phyloP scores from a whole-genome alignment of 1,140 invertebrate species.

The Pemphigus obesinymphae region DNA sequence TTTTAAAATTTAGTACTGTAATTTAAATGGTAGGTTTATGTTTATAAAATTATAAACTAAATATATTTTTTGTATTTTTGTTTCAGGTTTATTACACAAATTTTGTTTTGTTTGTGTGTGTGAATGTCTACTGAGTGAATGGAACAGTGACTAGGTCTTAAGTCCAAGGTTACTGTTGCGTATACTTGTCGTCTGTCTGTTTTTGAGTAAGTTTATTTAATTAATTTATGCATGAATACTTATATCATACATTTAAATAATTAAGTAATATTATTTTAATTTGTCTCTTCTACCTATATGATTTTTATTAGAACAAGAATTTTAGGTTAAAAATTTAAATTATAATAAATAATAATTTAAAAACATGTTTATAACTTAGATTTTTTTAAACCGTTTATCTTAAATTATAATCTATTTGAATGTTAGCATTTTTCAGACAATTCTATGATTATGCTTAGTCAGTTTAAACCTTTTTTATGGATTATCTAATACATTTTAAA shows the following conservation, averaged over 20 bases:
- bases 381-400: too few species aligned
- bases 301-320: neutral
- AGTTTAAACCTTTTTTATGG: too few species aligned
- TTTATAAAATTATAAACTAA: neutral
- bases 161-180: conserved; percentile 37
- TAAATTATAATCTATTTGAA: too few species aligned
- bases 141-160: conserved; percentile 40
- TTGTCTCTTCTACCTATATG: neutral
- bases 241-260: neutral
- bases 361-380: too few species aligned
- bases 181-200: conserved; percentile 40
- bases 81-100: conserved; percentile 39
- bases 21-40: neutral
- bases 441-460: too few species aligned
- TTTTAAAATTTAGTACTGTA: neutral
- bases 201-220: conserved; percentile 36
- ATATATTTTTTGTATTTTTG: neutral
- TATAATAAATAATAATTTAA: neutral
- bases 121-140: conserved; percentile 42
- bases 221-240: neutral
- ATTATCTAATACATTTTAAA: too few species aligned
- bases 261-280: neutral
- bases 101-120: conserved; percentile 36
- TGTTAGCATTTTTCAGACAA: too few species aligned
- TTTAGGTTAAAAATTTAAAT: neutral